Conservation (phyloP, 2,113 vertebrate species). For the Pelecanoides urinatrix region DNA sequence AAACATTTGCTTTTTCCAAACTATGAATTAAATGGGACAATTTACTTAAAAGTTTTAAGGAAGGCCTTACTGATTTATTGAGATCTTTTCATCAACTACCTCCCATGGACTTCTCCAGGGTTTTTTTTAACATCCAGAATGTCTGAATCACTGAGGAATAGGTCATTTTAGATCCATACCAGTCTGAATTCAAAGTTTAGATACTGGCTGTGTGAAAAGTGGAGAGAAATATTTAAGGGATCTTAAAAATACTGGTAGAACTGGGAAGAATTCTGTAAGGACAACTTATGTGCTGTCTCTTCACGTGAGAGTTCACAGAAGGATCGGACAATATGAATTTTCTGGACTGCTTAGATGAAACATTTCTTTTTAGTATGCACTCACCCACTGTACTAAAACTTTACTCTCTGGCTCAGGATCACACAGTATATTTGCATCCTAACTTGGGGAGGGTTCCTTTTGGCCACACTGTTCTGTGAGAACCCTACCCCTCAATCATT, state of each 20-base stretch:
- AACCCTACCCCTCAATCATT: accelerated
- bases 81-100: neutral
- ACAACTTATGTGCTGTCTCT: neutral
- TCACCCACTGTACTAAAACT: neutral
- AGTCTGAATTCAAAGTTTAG: neutral
- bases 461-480: accelerated
- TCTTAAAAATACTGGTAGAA: neutral
- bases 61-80: neutral
- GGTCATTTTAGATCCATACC: neutral
- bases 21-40: neutral
- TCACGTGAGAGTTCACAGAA: neutral
- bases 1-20: neutral
- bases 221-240: neutral
- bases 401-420: neutral
- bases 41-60: neutral
- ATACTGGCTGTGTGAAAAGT: neutral
- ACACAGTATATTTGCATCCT: neutral
- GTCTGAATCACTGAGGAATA: neutral
- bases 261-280: neutral
- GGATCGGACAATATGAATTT: neutral
- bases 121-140: neutral
- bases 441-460: neutral
- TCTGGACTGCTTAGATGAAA: neutral
- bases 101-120: neutral
- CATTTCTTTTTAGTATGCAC: neutral